Percentiles rank a stretch among this genome's conserved stretches.
These are phyloP conservation scores for Drosophila busckii DNA, from an alignment of 1,140 invertebrate genomes.

Conservation along the genomic window DNA sequence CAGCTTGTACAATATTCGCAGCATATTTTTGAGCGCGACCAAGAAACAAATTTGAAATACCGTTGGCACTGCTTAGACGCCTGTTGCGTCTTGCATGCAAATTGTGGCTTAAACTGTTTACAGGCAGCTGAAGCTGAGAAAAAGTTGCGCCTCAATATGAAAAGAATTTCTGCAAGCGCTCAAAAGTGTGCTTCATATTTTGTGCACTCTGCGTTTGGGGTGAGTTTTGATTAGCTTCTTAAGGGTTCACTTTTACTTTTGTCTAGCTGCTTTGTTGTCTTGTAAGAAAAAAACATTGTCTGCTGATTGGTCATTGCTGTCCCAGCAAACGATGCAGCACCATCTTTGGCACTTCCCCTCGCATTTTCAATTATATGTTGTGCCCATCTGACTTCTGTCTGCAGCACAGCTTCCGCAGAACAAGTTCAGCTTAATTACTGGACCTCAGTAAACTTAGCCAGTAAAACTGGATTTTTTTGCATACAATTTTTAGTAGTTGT, in stretches of 20 bases:
- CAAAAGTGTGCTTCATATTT: slow-evolving; percentile 23
- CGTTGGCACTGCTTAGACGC: slow-evolving; percentile 5
- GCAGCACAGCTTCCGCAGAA: slow-evolving; percentile 33
- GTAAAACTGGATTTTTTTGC: slow-evolving; percentile 49
- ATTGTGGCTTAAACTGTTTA: slow-evolving; percentile 26
- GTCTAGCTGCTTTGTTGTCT: slow-evolving; percentile 8
- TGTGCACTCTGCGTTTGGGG: slow-evolving; percentile 8
- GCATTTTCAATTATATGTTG: background rate
- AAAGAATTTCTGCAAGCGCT: background rate
- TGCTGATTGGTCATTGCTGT: slow-evolving; percentile 36
- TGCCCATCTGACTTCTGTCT: slow-evolving; percentile 56
- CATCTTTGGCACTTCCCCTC: slow-evolving; percentile 10
- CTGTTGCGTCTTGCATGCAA: slow-evolving; percentile 38
- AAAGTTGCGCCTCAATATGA: slow-evolving; percentile 9
- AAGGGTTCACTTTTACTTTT: slow-evolving; percentile 29
- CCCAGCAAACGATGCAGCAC: slow-evolving; percentile 14
- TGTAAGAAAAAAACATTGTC: background rate
- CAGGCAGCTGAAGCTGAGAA: too few species aligned
- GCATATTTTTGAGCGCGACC: slow-evolving; percentile 49
- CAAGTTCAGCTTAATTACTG: slow-evolving; percentile 54
- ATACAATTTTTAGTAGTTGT: slow-evolving; percentile 20
- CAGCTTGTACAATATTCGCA: slow-evolving; percentile 32
- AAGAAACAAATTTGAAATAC: too few species aligned
- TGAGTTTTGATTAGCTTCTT: slow-evolving; percentile 18
- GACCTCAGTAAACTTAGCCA: slow-evolving; percentile 5